Conservation (phyloP, 2,113 vertebrate genomes). For the Nyctereutes procyonoides region DNA sequence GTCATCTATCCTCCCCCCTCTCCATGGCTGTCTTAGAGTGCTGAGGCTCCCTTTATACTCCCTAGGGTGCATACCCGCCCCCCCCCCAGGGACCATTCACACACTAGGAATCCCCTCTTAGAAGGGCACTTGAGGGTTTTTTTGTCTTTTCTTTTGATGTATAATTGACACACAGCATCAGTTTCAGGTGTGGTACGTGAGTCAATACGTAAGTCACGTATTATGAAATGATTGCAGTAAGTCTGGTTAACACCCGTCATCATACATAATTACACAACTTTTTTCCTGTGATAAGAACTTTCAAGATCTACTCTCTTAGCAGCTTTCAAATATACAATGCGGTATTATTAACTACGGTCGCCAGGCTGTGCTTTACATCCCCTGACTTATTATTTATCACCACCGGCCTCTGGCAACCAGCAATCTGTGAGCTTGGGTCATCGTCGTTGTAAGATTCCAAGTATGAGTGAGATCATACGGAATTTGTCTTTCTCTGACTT, state of each 20-base stretch:
- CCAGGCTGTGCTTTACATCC: neutral
- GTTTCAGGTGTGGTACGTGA: neutral
- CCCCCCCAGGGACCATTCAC: neutral
- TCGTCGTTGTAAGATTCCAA: neutral
- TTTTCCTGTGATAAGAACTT: neutral
- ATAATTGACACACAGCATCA: neutral
- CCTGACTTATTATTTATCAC: fast-evolving
- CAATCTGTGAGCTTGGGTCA: neutral
- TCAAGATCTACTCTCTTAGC: neutral
- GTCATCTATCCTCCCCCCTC: neutral
- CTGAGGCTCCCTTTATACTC: neutral
- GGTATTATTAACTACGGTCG: neutral
- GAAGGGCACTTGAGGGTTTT: neutral
- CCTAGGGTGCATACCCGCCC: neutral
- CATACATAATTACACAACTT: neutral
- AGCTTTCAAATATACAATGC: neutral
- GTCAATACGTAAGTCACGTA: too few species aligned
- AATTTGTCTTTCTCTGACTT: neutral
- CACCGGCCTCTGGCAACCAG: neutral
- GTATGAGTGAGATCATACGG: too few species aligned
- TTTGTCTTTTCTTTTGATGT: neutral
- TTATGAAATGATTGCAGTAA: neutral
- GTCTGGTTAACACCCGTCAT: neutral
- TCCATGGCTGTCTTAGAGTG: neutral
- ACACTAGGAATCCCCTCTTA: neutral